Evolutionary conservation across 2,888 invertebrate species (phyloP), one percentile per base, ranked within the genome.

Genomic region (Anarsia innoxiella): DNA sequence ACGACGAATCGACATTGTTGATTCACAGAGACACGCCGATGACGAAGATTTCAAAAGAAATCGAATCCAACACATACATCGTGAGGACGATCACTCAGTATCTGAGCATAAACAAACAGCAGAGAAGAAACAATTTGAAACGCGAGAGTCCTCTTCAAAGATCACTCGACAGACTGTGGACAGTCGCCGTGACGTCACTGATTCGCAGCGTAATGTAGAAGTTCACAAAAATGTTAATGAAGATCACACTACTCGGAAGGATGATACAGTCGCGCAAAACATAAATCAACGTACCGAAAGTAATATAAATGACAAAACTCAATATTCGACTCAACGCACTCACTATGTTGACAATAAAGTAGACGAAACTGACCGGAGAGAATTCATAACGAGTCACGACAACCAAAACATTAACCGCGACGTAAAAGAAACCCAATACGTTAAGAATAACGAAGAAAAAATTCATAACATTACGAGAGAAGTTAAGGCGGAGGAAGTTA

Each of bases 11-110:
- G 58, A 78, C 34, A 77, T 77, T 14, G 77, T 77, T 1, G 73
- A 78, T 44, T 66, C 72, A 23, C 82, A 79, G 45, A 72, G 63
- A 51, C 53, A 58, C n/a, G 64, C 66, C 36, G 79, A 82, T 45
- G 69, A 74, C 31, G 37, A 53, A 36, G 80, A 83, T 51, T 73
- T 72, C 31, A 66, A 58, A 42, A 49, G 39, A 36, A 63, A 53
- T 37, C 59, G 63, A 42, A 48, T 48, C 14, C 53, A 62, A 31
- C 54, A 57, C 36, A 44, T 50, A 5, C 42, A 42, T 6, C 43
- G 39, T 36, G 51, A 60, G 23, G 55, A 59, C 25, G 51, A 59
- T n/a, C 38, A 45, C 37, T 45, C 44, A 5, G 48, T 59, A 36
- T 36, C 31, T 8, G 27, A 45, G 12, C 36, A 36, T 12, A 11